Evolutionary conservation across 2,113 vertebrate genomes (phyloP).

Genomic region (Erinaceus europaeus): DNA sequence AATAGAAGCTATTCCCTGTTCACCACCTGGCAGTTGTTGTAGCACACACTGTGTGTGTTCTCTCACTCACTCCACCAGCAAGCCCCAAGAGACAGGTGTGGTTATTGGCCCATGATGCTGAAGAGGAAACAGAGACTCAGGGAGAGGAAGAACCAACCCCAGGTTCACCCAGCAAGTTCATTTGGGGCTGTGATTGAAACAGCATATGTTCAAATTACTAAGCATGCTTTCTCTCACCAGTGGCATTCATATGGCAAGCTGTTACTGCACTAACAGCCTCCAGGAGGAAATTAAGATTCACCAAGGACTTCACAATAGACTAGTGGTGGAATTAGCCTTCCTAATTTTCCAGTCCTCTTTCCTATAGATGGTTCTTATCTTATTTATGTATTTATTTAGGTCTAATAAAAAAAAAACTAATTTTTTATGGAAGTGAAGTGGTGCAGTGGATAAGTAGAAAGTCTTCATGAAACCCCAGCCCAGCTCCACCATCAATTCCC

Average conservation of each 20-base stretch:
- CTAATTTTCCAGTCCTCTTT: no score
- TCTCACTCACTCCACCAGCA: neutral
- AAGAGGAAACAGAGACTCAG: neutral
- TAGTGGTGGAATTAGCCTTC: no score
- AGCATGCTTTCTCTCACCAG: no score
- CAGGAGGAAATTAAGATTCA: no score
- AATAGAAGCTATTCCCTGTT: neutral
- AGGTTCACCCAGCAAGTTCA: neutral
- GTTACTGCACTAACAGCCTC: neutral
- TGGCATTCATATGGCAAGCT: neutral
- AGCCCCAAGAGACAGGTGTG: neutral
- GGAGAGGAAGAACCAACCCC: neutral
- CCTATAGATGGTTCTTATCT: no score
- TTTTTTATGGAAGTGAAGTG: no score
- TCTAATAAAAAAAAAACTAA: no score
- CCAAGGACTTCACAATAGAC: no score
- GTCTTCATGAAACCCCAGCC: neutral
- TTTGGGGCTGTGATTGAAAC: neutral
- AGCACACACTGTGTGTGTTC: neutral
- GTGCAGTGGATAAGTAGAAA: neutral
- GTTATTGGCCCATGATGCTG: neutral
- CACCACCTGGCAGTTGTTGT: neutral
- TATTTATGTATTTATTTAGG: no score
- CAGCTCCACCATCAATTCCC: neutral
- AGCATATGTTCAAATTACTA: neutral